These are phyloP conservation scores for Bolborhynchus lineola DNA, from an alignment of 2,113 vertebrate species.

Conservation along the genomic window DNA sequence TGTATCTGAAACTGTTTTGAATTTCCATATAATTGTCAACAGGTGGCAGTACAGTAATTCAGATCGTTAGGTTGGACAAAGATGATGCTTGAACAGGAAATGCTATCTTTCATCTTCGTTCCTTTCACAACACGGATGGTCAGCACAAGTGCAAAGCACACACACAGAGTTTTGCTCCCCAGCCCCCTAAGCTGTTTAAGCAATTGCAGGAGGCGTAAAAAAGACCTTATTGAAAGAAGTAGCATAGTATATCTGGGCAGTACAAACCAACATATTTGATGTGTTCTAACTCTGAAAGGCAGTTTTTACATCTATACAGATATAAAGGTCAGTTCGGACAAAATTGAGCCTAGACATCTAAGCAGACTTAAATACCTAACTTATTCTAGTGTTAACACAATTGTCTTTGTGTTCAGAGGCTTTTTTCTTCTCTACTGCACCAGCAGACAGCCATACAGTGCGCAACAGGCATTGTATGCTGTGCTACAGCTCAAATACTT, in stretches of 20 bases:
- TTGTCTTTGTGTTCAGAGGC: neutral
- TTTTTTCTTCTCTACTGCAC: neutral
- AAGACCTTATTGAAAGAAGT: neutral
- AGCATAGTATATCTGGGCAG: neutral
- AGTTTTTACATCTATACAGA: neutral
- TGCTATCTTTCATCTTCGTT: neutral
- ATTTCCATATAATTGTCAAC: neutral
- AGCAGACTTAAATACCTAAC: neutral
- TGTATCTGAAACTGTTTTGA: neutral
- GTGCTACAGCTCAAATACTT: neutral
- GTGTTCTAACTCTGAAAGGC: neutral
- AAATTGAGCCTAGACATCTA: neutral
- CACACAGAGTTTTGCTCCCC: neutral
- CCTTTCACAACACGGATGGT: neutral
- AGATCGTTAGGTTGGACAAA: neutral
- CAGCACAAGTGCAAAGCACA: neutral
- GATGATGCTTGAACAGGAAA: neutral
- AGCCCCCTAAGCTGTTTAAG: neutral
- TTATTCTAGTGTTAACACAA: neutral
- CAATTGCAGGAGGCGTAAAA: neutral
- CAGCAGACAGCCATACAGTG: neutral
- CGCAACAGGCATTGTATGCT: neutral
- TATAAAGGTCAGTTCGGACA: neutral
- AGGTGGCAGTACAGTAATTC: constrained; percentile 30
- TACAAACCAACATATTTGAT: neutral